Evolutionary conservation across 35 echinoderm and acorn worm genomes (phyloP).

Genomic region (Heliocidaris erythrogramma): DNA sequence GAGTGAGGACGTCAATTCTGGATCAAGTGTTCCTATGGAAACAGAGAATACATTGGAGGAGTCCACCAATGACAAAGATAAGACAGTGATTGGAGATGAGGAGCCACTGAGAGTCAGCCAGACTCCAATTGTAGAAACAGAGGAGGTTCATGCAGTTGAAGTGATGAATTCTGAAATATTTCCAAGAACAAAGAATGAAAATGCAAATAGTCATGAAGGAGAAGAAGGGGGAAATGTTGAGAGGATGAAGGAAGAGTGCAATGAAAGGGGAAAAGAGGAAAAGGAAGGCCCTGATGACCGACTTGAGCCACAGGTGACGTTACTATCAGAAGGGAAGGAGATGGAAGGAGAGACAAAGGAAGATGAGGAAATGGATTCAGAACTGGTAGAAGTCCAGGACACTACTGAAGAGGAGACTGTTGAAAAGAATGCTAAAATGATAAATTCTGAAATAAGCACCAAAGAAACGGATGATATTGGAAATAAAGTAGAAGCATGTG

Average conservation of each 20-base stretch:
- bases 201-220: neutral
- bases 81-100: neutral
- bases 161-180: neutral
- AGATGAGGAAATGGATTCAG: neutral
- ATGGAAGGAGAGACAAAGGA: neutral
- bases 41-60: neutral
- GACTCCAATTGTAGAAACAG: neutral
- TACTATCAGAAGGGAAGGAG: neutral
- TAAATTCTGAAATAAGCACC: neutral
- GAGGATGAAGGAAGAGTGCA: neutral
- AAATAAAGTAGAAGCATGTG: neutral
- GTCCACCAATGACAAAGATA: neutral
- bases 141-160: neutral
- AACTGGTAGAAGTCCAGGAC: neutral
- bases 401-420: neutral
- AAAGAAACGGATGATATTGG: neutral
- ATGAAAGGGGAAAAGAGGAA: neutral
- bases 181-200: neutral
- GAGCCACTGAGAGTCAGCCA: neutral
- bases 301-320: neutral
- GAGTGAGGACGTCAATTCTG: neutral
- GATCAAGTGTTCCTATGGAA: neutral
- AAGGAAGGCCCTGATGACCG: neutral
- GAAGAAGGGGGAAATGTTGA: neutral
- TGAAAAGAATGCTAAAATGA: neutral